Percentiles rank a stretch among this genome's conserved stretches.
Evolutionary conservation across 2,888 invertebrate species (phyloP).

Genomic region (Drosophila macrothrix): DNA sequence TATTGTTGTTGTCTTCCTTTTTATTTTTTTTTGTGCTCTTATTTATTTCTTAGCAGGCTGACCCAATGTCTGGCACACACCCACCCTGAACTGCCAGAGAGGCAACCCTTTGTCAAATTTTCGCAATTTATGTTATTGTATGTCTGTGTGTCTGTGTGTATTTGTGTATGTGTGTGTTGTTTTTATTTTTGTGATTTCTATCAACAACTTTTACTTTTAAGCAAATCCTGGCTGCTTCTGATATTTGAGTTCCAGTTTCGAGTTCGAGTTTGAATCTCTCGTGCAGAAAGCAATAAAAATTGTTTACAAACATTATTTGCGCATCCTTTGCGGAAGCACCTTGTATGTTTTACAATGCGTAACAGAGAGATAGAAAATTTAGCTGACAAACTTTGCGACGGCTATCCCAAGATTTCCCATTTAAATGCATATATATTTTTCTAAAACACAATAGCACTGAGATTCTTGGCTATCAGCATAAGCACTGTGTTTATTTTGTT

Average conservation of each 20-base stretch:
- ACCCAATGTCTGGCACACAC: conserved; percentile 56
- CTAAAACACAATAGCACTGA: conserved; percentile 50
- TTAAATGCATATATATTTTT: conserved; percentile 60
- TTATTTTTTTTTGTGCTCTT: conserved; percentile 11
- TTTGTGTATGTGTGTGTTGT: not conserved
- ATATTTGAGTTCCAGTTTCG: conserved; percentile 29
- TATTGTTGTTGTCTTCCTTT: conserved; percentile 17
- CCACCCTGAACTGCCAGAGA: conserved; percentile 6
- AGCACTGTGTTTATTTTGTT: conserved; percentile 55
- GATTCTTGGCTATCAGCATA: conserved; percentile 53
- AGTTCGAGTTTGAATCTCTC: conserved; percentile 26
- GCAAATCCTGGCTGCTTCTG: conserved; percentile 51
- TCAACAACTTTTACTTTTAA: conserved; percentile 79
- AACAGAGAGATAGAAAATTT: not conserved
- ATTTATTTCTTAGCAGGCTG: conserved; percentile 49
- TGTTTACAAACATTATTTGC: conserved; percentile 80
- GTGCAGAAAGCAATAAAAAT: conserved; percentile 78
- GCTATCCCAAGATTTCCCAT: conserved; percentile 56
- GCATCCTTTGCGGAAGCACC: conserved; percentile 75
- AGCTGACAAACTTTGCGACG: conserved; percentile 44
- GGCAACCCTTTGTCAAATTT: conserved; percentile 75
- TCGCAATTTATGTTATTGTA: conserved; percentile 79
- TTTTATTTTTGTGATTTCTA: conserved; percentile 66
- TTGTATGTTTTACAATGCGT: conserved; percentile 57
- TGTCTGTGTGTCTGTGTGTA: conserved; percentile 25